Conservation (phyloP, 1,140 invertebrate species). For the Leptinotarsa texana region DNA sequence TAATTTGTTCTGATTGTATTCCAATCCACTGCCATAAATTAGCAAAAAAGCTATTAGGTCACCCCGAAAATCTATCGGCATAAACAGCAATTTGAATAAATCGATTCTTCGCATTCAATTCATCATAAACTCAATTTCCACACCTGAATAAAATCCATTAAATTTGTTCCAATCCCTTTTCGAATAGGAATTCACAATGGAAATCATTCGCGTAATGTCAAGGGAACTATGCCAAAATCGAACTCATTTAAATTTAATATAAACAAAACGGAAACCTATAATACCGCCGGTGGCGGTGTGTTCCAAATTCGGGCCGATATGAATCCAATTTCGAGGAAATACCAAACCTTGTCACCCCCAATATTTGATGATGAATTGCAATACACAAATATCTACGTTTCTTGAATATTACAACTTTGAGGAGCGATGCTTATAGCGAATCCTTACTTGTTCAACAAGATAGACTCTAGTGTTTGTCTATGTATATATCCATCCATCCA, state of each 20-base stretch:
- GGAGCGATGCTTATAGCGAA: no score
- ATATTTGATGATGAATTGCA: neutral
- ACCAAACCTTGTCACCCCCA: neutral
- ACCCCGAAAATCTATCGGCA: no score
- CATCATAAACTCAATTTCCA: neutral
- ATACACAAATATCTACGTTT: no score
- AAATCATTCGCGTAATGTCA: neutral
- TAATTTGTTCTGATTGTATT: no score
- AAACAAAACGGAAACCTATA: neutral
- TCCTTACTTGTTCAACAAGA: no score
- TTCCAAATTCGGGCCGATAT: neutral
- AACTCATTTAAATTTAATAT: slow-evolving; percentile 7
- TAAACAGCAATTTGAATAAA: neutral
- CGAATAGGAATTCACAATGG: neutral
- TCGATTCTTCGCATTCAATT: neutral
- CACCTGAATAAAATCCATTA: neutral
- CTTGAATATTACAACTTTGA: no score
- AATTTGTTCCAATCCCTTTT: neutral
- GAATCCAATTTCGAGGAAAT: neutral
- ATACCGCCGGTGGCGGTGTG: neutral
- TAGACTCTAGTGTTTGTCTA: no score
- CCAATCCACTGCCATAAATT: no score
- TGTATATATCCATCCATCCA: no score
- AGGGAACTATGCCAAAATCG: neutral
- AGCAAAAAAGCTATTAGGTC: no score